Conservation (phyloP, 2,888 invertebrate genomes). For the Nomada lathburiana region DNA sequence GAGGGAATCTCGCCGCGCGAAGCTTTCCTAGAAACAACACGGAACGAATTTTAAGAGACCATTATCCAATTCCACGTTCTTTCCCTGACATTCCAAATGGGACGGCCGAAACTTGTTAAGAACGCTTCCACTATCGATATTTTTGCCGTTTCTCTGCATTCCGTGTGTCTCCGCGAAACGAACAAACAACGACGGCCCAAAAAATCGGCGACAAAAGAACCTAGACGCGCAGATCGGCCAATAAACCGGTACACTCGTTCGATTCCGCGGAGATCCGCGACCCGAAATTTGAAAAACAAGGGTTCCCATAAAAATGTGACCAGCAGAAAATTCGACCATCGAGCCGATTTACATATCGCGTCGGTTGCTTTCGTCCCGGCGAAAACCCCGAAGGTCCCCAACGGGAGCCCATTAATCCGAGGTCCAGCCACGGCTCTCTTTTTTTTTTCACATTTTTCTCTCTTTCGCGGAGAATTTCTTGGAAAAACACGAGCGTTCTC, state of each 20-base stretch:
- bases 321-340: slow-evolving; percentile 31
- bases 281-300: too few species aligned
- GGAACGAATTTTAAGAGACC: slow-evolving; percentile 25
- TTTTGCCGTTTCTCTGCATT: neutral
- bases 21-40: slow-evolving; percentile 24
- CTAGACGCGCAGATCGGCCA: neutral
- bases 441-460: neutral
- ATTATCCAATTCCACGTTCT: neutral
- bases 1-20: neutral
- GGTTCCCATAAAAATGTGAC: too few species aligned
- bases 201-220: neutral
- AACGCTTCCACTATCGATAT: neutral
- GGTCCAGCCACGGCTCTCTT: neutral
- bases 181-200: neutral
- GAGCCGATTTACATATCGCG: slow-evolving; percentile 40
- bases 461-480: slow-evolving; percentile 9
- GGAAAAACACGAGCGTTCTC: slow-evolving; percentile 18
- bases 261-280: too few species aligned
- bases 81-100: too few species aligned
- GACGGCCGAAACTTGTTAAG: neutral
- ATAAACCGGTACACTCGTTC: slow-evolving; percentile 1
- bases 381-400: neutral
- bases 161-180: neutral
- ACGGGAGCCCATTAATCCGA: slow-evolving; percentile 15
- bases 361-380: neutral